Percentiles rank a stretch among this genome's conserved stretches.
These are phyloP conservation scores for Augochlorella aurata DNA, from an alignment of 2,888 invertebrate species.

Conservation along the genomic window DNA sequence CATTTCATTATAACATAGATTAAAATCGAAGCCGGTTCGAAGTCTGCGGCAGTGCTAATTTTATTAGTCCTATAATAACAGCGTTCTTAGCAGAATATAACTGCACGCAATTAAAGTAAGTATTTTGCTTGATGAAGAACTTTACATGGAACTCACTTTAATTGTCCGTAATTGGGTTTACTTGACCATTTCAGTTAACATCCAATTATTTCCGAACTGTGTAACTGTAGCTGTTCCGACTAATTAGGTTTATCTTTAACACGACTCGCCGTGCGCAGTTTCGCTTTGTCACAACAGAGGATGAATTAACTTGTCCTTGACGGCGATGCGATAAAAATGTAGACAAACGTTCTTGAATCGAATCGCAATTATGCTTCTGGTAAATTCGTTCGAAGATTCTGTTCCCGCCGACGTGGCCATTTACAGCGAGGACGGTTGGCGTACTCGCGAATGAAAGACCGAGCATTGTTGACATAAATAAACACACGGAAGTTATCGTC, in stretches of 20 bases:
- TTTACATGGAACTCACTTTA: neutral
- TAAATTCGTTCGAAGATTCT: neutral
- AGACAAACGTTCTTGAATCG: too few relatives aligned
- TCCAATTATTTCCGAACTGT: neutral
- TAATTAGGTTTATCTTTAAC: neutral
- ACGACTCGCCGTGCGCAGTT: too few relatives aligned
- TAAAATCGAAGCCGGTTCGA: neutral
- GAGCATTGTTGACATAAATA: conserved; percentile 12
- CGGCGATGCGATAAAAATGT: too few relatives aligned
- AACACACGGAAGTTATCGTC: conserved; percentile 18
- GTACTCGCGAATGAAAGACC: neutral
- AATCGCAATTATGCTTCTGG: too few relatives aligned
- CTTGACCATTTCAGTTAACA: neutral
- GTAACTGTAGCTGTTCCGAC: neutral
- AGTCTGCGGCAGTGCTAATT: neutral
- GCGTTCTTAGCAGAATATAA: neutral
- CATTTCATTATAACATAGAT: neutral
- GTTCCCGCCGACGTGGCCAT: neutral
- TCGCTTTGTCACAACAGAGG: too few relatives aligned
- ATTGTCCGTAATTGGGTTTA: neutral
- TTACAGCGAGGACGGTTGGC: too few relatives aligned
- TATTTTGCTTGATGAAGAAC: neutral
- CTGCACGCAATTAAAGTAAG: neutral
- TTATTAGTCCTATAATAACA: neutral
- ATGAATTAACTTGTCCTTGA: too few relatives aligned